Base-by-base conservation (phyloP, 2,888 invertebrate species). In the Campoletis raptor region DNA sequence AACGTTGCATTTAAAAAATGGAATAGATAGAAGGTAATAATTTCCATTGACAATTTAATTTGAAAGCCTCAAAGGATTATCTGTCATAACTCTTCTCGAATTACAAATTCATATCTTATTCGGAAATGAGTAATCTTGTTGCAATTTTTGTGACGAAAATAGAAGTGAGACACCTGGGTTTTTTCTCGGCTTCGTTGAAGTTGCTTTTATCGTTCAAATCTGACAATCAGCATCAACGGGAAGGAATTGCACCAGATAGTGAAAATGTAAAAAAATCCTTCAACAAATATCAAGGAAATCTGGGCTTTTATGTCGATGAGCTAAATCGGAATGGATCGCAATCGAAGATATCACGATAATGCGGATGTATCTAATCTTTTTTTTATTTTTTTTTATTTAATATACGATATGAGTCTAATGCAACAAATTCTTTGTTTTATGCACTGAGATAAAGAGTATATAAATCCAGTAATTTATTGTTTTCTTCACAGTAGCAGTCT, bases 361-460 rank as follows among this genome's bases (percentile, higher is more conserved):
- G 10, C 36, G 3, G 42, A 81, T 81, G 36, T 54, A 72, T 81
- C 77, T 77, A 72, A 85, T 85, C 72, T 61, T 42, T 48, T 30
- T 10, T 12, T 0, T 40, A 30, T 45, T 70, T n/a, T n/a, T n/a
- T n/a, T n/a, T n/a, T n/a, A n/a, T 30, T 30, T 30, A 61, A 67
- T 24, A 8, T 8, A 37, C 30, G n/a, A n/a, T 37, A 61, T 12
- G 8, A n/a, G 10, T 57, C 12, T 42, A 21, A 37, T 24, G 12
- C 9, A 30, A 24, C 24, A n/a, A n/a, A 80, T 61, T 64, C 21
- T 64, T 80, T 21, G 7, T 70, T 45, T 67, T 45, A 9, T 45
- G 10, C 9, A 9, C 7, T 1, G n/a, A 70, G 45, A 72, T 57
- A 37, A n/a, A 54, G 40, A 42, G 61, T 73, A 81, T 86, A 87